Base-by-base conservation (phyloP, 2,888 invertebrate genomes). In the Rotaria macrura region DNA sequence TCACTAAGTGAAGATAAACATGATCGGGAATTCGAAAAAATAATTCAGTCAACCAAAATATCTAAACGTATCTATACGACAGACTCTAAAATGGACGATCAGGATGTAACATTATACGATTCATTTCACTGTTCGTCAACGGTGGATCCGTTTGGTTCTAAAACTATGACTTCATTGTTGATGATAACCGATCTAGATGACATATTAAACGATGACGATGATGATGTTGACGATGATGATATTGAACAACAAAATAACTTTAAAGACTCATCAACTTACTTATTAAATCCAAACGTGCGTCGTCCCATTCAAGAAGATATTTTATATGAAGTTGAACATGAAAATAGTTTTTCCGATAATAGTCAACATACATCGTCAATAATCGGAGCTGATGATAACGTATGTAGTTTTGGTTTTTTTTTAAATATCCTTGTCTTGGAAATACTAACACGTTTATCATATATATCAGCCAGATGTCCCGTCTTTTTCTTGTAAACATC, bases 271-370 rank as follows among this genome's bases (percentile, higher is more conserved):
- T 29, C 65, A 65, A 65, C 34, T 65, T 65, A 65, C 20, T 65
- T 65, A 65, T 43, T 34, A 43, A 79, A 43, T 79, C 10, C 10
- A 43, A 79, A 79, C 43, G 43, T 12, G 25, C 79, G 79, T n/a
- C 79, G 79, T 43, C 79, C 79, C 2, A 43, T 79, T n/a, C 79
- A 79, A 79, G 79, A 79, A 79, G 79, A 79, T 79, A 79, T 79
- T 79, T 79, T 79, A 79, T 79, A 79, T 43, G 79, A 79, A 79
- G 79, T 79, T 79, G 79, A 79, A 79, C 40, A 79, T 79, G 79
- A 79, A 79, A 79, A 79, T 79, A 79, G 79, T 23, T n/a, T 12
- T 43, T 79, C 79, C 9, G 79, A 79, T 79, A 43, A 79, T 43
- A 79, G 79, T 79, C 79, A 40, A 43, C 43, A 79, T 43, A 79